Base-by-base conservation (phyloP, 2,113 vertebrate genomes). In the Collichthys lucidus region DNA sequence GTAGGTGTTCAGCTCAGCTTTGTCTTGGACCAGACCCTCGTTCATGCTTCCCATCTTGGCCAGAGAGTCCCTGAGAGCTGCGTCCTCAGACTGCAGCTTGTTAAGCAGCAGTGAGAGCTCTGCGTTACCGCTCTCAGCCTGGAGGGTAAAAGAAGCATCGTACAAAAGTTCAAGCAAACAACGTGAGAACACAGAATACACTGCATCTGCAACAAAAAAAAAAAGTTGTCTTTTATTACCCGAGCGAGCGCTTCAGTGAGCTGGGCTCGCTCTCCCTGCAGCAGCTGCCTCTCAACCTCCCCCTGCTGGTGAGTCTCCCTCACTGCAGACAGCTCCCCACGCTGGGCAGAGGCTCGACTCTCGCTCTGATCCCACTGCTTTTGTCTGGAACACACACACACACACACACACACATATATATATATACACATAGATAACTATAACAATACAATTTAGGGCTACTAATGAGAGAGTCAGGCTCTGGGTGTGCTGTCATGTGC, bases 41-140 rank as follows among this genome's bases (percentile, higher is more conserved):
- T 97, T 98, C 86, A 98, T 92, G 83, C 93, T 90, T 0, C 96
- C 94, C 92, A 97, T 93, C 91, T 97, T 97, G 81, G 95, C 94
- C 71, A 98, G 86, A 16, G 97, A 94, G 63, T 97, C 97, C 44
- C 95, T 93, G 75, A 97, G 91, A 1, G 95, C 92, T 0, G 95
- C 94, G 19, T 96, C 96, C 85, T 98, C 97, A 0, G 92, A 94
- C 78, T 89, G 93, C 56, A 97, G 94, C 63, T 94, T 96, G 85
- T 93, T 95, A 29, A 95, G n/a, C 1, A 94, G 80, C 47, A 97
- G 91, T 5, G 95, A 95, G 10, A 97, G 92, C 73, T 97, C 96
- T 3, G 93, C 92, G 0, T 94, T 95, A 64, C 91, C 93, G 4
- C 89, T 93, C 84, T 97, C 96, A 0, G 91, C 93, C 97, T 97